phyloP scores from a whole-genome alignment of 2,888 invertebrate species.

The Colostygia pectinataria region DNA sequence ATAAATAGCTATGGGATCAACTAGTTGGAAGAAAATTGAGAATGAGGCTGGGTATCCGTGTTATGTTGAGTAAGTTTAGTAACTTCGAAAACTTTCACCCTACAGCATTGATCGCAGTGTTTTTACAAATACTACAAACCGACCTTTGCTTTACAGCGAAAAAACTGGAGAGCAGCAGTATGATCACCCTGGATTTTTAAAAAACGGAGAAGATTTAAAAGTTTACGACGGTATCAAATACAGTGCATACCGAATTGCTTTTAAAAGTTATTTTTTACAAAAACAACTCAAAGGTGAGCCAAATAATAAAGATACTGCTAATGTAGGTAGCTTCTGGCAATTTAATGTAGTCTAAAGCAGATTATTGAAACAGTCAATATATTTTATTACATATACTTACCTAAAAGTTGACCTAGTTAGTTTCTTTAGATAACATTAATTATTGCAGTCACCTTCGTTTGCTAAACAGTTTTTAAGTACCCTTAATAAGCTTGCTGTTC shows the following conservation, averaged over 20 bases:
- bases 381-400: too few relatives aligned
- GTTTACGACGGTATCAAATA: slow-evolving; percentile 88
- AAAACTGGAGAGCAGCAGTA: slow-evolving; percentile 75
- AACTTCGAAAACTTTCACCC: slow-evolving; percentile 59
- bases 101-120: not conserved
- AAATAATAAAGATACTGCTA: too few relatives aligned
- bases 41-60: slow-evolving; percentile 84
- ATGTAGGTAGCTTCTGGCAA: too few relatives aligned
- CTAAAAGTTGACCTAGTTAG: too few relatives aligned
- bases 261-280: slow-evolving; percentile 82
- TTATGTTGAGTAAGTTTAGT: slow-evolving; percentile 79
- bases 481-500: too few relatives aligned
- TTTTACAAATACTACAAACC: not conserved
- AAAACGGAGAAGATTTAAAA: slow-evolving; percentile 81
- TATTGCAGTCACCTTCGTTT: too few relatives aligned
- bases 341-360: too few relatives aligned
- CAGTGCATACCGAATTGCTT: slow-evolving; percentile 89
- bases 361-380: too few relatives aligned
- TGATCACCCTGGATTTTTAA: slow-evolving; percentile 84
- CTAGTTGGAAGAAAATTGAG: slow-evolving; percentile 82
- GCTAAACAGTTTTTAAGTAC: too few relatives aligned
- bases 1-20: slow-evolving; percentile 49
- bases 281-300: slow-evolving; percentile 83
- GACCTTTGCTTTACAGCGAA: slow-evolving; percentile 62
- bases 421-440: too few relatives aligned